These are phyloP conservation scores for Drosophila aff. DNA, from an alignment of 1,140 invertebrate genomes.

Conservation along the genomic window DNA sequence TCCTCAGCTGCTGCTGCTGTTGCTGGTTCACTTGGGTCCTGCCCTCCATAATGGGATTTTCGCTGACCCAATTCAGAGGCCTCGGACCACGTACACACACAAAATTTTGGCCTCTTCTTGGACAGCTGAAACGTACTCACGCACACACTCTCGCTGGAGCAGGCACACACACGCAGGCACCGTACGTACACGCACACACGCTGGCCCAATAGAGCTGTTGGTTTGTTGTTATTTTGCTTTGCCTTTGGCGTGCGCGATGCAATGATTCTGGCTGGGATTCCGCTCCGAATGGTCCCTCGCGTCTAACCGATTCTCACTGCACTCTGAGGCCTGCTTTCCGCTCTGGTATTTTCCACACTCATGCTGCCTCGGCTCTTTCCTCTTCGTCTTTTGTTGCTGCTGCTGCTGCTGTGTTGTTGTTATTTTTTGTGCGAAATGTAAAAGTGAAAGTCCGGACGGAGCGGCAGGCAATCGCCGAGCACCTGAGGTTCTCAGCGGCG, in stretches of 20 bases:
- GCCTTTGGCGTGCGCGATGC: constrained; percentile 23
- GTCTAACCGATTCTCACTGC: constrained; percentile 33
- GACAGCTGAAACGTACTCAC: constrained; percentile 30
- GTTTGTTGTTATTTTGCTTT: constrained; percentile 46
- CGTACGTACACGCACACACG: constrained; percentile 27
- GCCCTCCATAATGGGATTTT: constrained; percentile 32
- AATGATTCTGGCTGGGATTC: constrained; percentile 19
- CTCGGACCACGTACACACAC: constrained; percentile 52
- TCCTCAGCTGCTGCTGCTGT: constrained; percentile 49
- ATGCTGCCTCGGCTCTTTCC: constrained; percentile 40
- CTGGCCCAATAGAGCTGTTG: constrained; percentile 26
- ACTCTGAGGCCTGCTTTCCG: constrained; percentile 27
- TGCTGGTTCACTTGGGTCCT: constrained; percentile 44
- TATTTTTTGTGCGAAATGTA: constrained; percentile 41
- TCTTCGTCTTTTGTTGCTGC: constrained; percentile 40
- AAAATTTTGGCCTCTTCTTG: constrained; percentile 35
- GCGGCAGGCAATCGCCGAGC: constrained; percentile 6
- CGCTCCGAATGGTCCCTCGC: constrained; percentile 9
- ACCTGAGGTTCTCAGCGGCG: background rate
- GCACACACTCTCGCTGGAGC: constrained; percentile 25
- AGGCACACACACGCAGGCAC: constrained; percentile 17
- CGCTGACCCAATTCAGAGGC: constrained; percentile 58
- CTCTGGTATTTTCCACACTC: constrained; percentile 44
- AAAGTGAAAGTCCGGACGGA: constrained; percentile 42
- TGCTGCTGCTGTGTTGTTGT: constrained; percentile 31